Conservation (phyloP, 2,113 vertebrate species). For the Peucedramus taeniatus region DNA sequence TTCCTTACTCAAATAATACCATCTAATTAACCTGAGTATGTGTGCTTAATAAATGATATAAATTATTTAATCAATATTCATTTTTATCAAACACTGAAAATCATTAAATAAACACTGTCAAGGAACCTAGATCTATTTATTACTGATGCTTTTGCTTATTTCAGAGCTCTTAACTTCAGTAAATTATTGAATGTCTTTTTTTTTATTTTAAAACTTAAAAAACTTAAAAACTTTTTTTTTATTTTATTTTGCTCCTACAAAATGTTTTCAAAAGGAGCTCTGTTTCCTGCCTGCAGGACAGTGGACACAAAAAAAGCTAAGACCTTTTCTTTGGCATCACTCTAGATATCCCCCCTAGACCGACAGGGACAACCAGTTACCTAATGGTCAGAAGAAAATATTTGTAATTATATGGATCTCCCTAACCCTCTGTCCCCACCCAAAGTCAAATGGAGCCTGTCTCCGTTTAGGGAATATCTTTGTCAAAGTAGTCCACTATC, state of each 20-base stretch:
- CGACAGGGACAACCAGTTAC: neutral
- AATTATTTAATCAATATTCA: slow-evolving; percentile 34
- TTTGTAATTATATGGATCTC: neutral
- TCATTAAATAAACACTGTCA: slow-evolving; percentile 5
- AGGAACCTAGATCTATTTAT: neutral
- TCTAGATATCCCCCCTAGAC: neutral
- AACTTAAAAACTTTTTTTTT: neutral
- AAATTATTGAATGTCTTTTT: neutral
- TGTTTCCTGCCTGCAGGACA: neutral
- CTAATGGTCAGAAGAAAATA: neutral
- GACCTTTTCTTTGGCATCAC: neutral
- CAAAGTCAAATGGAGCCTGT: neutral
- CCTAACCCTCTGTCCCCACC: neutral
- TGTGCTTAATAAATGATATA: slow-evolving; percentile 1
- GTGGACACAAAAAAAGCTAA: neutral
- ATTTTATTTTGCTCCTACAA: neutral
- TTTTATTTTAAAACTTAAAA: too few relatives aligned
- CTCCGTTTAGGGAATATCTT: neutral
- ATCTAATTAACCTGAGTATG: neutral
- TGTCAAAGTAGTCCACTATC: neutral
- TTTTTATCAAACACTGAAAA: slow-evolving; percentile 19
- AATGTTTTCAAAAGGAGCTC: neutral
- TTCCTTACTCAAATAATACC: slow-evolving; percentile 41
- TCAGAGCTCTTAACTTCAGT: neutral
- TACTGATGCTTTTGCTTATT: neutral